Evolutionary conservation across 2,113 vertebrate genomes (phyloP).

Genomic region (Aythya baeri): DNA sequence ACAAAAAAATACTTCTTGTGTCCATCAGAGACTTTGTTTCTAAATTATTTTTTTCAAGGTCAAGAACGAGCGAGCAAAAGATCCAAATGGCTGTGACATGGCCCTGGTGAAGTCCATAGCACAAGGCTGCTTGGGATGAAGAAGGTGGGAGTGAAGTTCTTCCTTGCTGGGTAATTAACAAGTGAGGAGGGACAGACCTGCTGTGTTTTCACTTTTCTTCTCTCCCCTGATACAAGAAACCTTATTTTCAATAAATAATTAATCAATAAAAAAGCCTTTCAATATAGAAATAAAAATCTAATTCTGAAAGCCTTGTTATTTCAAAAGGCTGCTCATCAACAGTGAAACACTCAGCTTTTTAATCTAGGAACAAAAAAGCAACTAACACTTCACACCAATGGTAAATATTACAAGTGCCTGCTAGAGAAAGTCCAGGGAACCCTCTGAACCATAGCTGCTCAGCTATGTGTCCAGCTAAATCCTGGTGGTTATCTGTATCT

Average conservation of each 20-base stretch:
- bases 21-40: neutral
- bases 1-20: neutral
- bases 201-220: neutral
- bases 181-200: neutral
- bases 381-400: neutral
- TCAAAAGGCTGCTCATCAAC: neutral
- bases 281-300: neutral
- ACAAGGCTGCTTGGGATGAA: neutral
- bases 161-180: neutral
- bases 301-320: neutral
- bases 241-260: too few relatives aligned
- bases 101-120: neutral
- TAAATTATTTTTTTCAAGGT: neutral
- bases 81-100: neutral
- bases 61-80: neutral
- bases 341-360: neutral
- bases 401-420: neutral
- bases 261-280: neutral
- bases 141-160: neutral
- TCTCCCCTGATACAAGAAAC: neutral
- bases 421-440: neutral
- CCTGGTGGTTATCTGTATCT: neutral
- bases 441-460: neutral
- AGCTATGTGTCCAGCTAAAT: neutral
- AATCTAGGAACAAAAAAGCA: neutral